These are phyloP conservation scores for Sturnus vulgaris DNA, from an alignment of 2,113 vertebrate species.

Conservation along the genomic window DNA sequence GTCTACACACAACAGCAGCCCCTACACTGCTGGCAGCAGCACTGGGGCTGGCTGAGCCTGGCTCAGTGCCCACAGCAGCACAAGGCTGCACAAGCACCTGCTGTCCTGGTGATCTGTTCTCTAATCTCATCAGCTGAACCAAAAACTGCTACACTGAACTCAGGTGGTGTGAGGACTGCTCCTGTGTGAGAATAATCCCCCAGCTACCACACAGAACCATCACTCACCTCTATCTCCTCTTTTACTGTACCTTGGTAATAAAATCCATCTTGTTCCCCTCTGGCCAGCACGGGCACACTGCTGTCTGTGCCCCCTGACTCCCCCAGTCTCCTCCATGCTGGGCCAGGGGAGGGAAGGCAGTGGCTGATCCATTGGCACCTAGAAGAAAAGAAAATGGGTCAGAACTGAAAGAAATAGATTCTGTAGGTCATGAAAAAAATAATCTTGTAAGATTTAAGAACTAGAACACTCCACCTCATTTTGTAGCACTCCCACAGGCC, in stretches of 20 bases:
- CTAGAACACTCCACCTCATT: neutral
- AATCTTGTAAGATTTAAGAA: neutral
- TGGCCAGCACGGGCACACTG: slow-evolving; percentile 76
- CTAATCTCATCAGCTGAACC: neutral
- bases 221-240: slow-evolving; percentile 75
- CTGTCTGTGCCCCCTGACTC: neutral
- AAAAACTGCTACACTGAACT: neutral
- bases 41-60: neutral
- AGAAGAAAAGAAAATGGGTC: neutral
- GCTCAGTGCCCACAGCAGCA: neutral
- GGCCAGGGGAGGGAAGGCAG: neutral
- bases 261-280: slow-evolving; percentile 77
- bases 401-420: neutral
- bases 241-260: slow-evolving; percentile 81
- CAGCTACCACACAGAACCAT: fast-evolving
- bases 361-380: slow-evolving; percentile 61
- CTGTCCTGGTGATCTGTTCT: neutral
- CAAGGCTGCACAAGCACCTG: neutral
- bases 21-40: neutral
- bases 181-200: too few relatives aligned
- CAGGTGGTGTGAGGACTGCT: neutral
- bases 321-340: neutral
- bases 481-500: neutral
- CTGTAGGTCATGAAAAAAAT: neutral
- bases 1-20: slow-evolving; percentile 10